These are phyloP conservation scores for Myzus persicae DNA, from an alignment of 1,140 invertebrate genomes.

Conservation along the genomic window DNA sequence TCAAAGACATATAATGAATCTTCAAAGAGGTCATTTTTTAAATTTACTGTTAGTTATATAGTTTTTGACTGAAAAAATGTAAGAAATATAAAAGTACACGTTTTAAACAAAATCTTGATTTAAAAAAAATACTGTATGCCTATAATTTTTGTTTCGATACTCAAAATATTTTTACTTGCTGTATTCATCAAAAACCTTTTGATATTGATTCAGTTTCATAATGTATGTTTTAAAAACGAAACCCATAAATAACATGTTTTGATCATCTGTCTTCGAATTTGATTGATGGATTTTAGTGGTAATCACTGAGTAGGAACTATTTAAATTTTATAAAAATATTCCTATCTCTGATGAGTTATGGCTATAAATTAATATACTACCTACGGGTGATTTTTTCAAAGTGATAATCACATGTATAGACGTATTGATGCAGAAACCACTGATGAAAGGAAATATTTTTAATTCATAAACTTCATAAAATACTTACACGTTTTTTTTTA, in stretches of 20 bases:
- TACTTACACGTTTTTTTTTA: not conserved
- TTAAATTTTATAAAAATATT: constrained; percentile 21
- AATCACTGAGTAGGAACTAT: not conserved
- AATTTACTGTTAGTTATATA: not conserved
- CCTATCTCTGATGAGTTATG: constrained; percentile 11
- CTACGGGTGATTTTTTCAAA: not conserved
- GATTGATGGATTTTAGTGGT: constrained; percentile 29
- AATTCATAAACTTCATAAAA: not conserved
- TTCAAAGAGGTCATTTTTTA: not conserved
- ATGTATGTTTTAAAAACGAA: not conserved
- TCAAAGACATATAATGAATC: not conserved
- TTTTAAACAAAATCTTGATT: not conserved
- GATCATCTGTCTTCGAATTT: constrained; percentile 21
- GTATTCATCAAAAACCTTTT: not conserved
- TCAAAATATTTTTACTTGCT: not conserved
- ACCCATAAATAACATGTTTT: constrained; percentile 34
- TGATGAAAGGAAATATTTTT: not conserved
- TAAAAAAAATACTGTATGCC: not conserved
- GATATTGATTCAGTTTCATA: constrained; percentile 5
- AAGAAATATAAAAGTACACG: not conserved
- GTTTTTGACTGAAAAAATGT: not conserved
- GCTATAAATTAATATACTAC: not conserved
- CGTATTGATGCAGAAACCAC: not conserved
- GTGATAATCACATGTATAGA: not conserved
- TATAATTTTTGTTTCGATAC: constrained; percentile 15